phyloP scores from a whole-genome alignment of 2,888 invertebrate species.

The Macaria liturata region DNA sequence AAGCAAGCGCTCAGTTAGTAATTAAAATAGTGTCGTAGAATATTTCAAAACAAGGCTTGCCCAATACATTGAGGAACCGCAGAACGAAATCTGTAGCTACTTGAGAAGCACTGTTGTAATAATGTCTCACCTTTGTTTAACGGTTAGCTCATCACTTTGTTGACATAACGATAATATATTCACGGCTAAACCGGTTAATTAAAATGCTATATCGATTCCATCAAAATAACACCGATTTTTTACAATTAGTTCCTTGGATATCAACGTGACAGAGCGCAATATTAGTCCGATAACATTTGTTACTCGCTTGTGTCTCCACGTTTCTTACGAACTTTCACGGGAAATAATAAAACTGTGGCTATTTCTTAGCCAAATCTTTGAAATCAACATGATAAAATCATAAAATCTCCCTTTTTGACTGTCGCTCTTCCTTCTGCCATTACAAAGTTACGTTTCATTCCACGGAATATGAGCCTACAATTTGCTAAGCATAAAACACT shows the following conservation, averaged over 20 bases:
- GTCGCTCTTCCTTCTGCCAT: conserved; percentile 5
- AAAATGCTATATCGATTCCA: conserved; percentile 70
- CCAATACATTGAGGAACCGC: conserved; percentile 2
- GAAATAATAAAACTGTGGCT: conserved; percentile 1
- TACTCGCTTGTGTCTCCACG: neutral
- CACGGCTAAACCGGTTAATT: conserved; percentile 62
- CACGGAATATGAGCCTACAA: neutral
- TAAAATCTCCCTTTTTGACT: conserved; percentile 45
- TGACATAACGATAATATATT: conserved; percentile 67
- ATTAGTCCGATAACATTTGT: neutral
- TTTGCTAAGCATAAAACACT: too few species aligned
- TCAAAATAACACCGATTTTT: conserved; percentile 44
- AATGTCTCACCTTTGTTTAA: conserved; percentile 54
- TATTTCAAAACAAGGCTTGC: conserved; percentile 17
- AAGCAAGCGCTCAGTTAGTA: neutral
- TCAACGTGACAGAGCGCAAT: neutral
- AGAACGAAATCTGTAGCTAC: conserved; percentile 1
- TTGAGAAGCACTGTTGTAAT: conserved; percentile 25
- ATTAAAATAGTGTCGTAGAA: conserved; percentile 1
- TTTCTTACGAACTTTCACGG: neutral
- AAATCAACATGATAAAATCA: conserved; percentile 68
- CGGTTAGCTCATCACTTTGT: conserved; percentile 70
- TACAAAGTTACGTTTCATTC: conserved; percentile 7
- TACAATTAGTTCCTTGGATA: conserved; percentile 12
- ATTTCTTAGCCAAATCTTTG: conserved; percentile 20